Percentiles rank a stretch among this genome's conserved stretches.
phyloP scores from a whole-genome alignment of 2,888 invertebrate species.

The Eilema depressum region DNA sequence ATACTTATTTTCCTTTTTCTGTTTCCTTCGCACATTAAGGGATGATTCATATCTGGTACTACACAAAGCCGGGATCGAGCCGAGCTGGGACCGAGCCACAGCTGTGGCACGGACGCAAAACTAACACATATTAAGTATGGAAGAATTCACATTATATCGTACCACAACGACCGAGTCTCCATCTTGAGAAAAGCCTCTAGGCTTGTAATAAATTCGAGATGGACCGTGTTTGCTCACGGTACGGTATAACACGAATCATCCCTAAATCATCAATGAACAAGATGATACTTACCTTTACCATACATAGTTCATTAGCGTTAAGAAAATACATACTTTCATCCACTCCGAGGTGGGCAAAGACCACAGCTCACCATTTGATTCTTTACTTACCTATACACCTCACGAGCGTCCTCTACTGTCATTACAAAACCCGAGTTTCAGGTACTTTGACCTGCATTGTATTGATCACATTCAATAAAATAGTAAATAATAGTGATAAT shows the following conservation, averaged over 20 bases:
- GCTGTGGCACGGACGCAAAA: conserved; percentile 9
- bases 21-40: conserved; percentile 16
- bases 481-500: no score
- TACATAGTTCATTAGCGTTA: background rate
- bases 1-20: conserved; percentile 11
- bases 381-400: background rate
- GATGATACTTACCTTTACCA: background rate
- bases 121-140: conserved; percentile 13
- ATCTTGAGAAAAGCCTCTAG: background rate
- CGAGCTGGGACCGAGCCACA: background rate
- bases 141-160: conserved; percentile 6
- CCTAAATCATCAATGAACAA: background rate
- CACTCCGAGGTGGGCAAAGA: background rate
- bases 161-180: background rate
- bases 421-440: background rate
- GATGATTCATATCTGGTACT: conserved; percentile 15
- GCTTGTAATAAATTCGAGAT: background rate
- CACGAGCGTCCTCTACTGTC: background rate
- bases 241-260: conserved; percentile 7
- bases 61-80: background rate
- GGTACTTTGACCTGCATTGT: background rate
- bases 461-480: no score
- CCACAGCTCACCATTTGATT: background rate
- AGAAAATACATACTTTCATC: background rate
- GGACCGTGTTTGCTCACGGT: background rate